Evolutionary conservation across 2,797 vertebrate genomes (phyloP).

Genomic region (Enteromius radiatus): DNA sequence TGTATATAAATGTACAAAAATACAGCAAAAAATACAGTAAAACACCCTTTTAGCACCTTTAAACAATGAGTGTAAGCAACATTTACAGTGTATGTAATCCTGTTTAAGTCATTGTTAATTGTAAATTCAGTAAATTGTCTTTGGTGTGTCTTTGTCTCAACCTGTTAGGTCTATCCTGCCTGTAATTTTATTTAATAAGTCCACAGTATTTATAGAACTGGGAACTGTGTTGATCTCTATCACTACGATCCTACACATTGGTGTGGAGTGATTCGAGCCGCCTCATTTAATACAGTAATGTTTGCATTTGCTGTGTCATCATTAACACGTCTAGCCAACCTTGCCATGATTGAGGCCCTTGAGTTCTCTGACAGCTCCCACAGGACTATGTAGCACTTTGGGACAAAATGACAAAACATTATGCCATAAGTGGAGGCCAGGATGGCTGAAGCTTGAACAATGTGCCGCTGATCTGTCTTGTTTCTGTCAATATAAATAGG

Average conservation of each 20-base stretch:
- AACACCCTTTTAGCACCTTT: neutral
- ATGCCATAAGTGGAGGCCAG: constrained; percentile 74
- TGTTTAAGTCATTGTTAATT: neutral
- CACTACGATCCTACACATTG: neutral
- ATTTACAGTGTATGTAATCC: neutral
- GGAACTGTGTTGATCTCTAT: neutral
- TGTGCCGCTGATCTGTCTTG: constrained; percentile 47
- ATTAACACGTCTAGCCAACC: neutral
- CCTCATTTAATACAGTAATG: neutral
- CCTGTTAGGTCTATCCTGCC: neutral
- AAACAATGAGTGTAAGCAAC: no score
- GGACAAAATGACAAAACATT: constrained; percentile 74
- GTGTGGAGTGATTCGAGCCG: neutral
- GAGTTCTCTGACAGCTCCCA: constrained; percentile 38
- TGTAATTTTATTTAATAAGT: neutral
- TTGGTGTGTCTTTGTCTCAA: constrained; percentile 5
- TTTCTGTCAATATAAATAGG: constrained; percentile 68
- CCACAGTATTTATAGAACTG: neutral
- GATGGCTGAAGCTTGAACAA: constrained; percentile 73
- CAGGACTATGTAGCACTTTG: constrained; percentile 67
- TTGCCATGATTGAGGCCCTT: constrained; percentile 40
- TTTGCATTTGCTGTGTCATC: neutral
- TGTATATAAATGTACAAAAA: neutral
- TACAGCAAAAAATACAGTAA: neutral
- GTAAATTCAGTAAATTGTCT: no score